Conservation (phyloP, 2,888 invertebrate species). For the Linnaemya vulpina region DNA sequence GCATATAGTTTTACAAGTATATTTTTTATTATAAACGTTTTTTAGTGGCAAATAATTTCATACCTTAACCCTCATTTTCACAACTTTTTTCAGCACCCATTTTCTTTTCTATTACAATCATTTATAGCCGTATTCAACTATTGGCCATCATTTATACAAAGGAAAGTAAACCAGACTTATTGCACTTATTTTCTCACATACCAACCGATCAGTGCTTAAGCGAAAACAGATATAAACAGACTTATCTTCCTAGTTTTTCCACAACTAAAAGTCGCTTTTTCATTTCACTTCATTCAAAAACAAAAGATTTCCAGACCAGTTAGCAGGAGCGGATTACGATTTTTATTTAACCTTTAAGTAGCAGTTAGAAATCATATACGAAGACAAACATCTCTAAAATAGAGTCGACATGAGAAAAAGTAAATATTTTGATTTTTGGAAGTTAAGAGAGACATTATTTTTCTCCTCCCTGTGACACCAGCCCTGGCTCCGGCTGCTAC, state of each 20-base stretch:
- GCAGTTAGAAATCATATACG: too few relatives aligned
- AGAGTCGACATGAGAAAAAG: too few relatives aligned
- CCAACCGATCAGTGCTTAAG: slow-evolving; percentile 51
- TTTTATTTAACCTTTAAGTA: too few relatives aligned
- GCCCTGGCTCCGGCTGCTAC: background rate
- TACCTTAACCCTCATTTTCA: background rate
- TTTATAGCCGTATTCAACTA: slow-evolving; percentile 25
- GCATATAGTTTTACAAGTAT: too few relatives aligned
- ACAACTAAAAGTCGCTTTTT: background rate
- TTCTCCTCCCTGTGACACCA: too few relatives aligned
- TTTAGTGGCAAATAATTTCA: too few relatives aligned
- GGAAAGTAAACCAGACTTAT: slow-evolving; percentile 68
- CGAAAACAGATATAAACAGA: slow-evolving; percentile 40
- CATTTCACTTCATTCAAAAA: background rate
- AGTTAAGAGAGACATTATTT: too few relatives aligned
- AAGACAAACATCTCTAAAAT: too few relatives aligned
- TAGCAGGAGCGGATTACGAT: too few relatives aligned
- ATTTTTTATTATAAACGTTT: too few relatives aligned
- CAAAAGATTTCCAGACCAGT: slow-evolving; percentile 26
- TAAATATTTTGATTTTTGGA: too few relatives aligned
- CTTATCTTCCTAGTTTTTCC: slow-evolving; percentile 20
- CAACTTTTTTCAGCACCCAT: background rate
- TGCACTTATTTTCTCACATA: slow-evolving; percentile 68
- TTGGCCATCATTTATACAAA: slow-evolving; percentile 63
- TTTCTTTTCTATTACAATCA: background rate